Evolutionary conservation across 2,888 invertebrate genomes (phyloP).

Genomic region (Trichopria drosophilae): DNA sequence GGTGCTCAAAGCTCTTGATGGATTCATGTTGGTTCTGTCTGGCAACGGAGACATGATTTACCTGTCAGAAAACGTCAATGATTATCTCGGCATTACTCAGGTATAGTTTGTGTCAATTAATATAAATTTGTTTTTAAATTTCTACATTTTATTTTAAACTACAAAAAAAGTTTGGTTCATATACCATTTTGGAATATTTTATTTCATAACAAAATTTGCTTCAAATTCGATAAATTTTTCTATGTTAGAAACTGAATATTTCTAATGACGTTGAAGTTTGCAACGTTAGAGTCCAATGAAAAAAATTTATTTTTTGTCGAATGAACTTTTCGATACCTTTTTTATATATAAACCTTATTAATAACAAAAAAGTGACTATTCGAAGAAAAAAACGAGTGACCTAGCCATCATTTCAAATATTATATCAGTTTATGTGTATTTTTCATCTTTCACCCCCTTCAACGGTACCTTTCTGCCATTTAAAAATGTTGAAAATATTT

Average conservation of each 20-base stretch:
- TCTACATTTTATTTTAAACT: neutral
- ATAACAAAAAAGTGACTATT: no score
- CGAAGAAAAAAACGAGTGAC: no score
- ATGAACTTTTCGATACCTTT: no score
- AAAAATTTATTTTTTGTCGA: conserved; percentile 5
- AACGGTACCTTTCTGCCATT: no score
- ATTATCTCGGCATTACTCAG: conserved; percentile 90
- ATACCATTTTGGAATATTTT: neutral
- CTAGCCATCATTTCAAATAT: no score
- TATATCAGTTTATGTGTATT: no score
- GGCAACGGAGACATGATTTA: conserved; percentile 90
- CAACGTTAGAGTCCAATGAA: neutral
- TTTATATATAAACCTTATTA: no score
- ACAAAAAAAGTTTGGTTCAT: no score
- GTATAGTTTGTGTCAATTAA: conserved; percentile 61
- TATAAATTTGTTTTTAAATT: conserved; percentile 7
- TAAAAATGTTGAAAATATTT: no score
- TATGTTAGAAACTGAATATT: neutral
- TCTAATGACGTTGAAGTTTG: neutral
- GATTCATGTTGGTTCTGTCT: conserved; percentile 85
- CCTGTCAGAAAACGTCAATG: conserved; percentile 87
- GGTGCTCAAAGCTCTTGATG: conserved; percentile 82
- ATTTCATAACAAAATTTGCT: neutral
- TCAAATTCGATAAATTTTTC: neutral
- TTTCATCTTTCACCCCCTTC: no score